Base-by-base conservation (phyloP, 2,113 vertebrate species). In the Gasterosteus aculeatus region DNA sequence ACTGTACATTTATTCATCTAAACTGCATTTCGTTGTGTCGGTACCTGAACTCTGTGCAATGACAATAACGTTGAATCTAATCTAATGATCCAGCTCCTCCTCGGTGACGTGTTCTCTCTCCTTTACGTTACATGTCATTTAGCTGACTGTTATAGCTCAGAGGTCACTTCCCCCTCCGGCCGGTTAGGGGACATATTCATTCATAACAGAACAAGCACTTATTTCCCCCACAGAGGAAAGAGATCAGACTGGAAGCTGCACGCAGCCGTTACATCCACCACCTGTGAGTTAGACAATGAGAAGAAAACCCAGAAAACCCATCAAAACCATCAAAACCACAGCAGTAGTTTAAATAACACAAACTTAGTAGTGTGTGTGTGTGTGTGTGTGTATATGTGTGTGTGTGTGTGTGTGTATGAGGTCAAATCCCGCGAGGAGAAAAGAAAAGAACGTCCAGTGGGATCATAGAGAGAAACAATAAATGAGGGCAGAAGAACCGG, bases 271-370 rank as follows among this genome's bases (percentile, higher is more conserved):
- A 77, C 81, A 69, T 41, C 75, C 69, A 69, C 77, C 77, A 72
- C 85, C 74, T 74, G 85, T 83, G 77, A 81, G 41, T 81, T 77
- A 68, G 19, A 11, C 68, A 72, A 75, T 46, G 46, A 1, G 44
- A 64, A 41, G 62, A 56, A 16, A 72, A 65, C 35, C n/a, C 11
- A 65, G 26, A 75, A 84, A 84, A 86, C 70, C 84, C 85, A 91
- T 89, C 86, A 86, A 81, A 80, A 80, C 60, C 69, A 88, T 88
- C 86, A 87, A 81, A 82, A 75, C 75, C 74, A 65, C 79, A 56
- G 39, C 1, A 7, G 22, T 53, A 15, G 76, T 83, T 75, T 82
- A 66, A 83, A 77, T 81, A 85, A 85, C 10, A 60, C 42, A 7
- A 54, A 38, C 10, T 0, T 8, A 29, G 31, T 4, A 69, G 57